Conservation (phyloP, 2,888 invertebrate genomes). For the Cephus nigrinus region DNA sequence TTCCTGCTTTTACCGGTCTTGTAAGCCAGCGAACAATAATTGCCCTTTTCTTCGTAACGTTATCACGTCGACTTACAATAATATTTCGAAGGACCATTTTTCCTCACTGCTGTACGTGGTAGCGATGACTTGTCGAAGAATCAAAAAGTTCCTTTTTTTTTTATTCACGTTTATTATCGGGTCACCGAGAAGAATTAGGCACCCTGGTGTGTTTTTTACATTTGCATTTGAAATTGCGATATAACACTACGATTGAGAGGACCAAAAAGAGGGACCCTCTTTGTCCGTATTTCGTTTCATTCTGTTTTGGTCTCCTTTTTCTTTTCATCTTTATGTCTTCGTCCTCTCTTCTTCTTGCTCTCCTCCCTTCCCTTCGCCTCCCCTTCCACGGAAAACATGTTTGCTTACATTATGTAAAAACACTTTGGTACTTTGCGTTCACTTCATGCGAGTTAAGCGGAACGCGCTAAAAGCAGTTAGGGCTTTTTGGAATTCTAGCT, state of each 20-base stretch:
- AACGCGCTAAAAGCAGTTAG: background rate
- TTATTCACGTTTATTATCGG: background rate
- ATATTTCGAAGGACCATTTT: too few species aligned
- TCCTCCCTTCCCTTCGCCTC: too few species aligned
- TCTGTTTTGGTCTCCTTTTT: background rate
- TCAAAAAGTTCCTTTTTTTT: background rate
- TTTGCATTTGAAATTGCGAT: slow-evolving; percentile 62
- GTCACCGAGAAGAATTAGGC: background rate
- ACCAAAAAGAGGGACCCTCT: background rate
- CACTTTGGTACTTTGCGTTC: slow-evolving; percentile 37
- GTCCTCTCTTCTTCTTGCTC: background rate
- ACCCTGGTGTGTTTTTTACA: slow-evolving; percentile 21
- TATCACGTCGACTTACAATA: too few species aligned
- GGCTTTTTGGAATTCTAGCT: background rate
- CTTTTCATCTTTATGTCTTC: background rate
- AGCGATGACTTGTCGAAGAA: background rate
- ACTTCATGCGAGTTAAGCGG: background rate
- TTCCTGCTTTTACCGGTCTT: background rate
- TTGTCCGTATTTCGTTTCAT: background rate
- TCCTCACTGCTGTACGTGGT: background rate
- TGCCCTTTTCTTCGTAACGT: too few species aligned
- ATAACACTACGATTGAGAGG: slow-evolving; percentile 39
- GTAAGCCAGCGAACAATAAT: too few species aligned
- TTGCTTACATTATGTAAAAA: slow-evolving; percentile 43
- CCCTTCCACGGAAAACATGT: slow-evolving; percentile 37